Evolutionary conservation across 2,888 invertebrate genomes (phyloP).

Genomic region (Cheilosia vernalis): DNA sequence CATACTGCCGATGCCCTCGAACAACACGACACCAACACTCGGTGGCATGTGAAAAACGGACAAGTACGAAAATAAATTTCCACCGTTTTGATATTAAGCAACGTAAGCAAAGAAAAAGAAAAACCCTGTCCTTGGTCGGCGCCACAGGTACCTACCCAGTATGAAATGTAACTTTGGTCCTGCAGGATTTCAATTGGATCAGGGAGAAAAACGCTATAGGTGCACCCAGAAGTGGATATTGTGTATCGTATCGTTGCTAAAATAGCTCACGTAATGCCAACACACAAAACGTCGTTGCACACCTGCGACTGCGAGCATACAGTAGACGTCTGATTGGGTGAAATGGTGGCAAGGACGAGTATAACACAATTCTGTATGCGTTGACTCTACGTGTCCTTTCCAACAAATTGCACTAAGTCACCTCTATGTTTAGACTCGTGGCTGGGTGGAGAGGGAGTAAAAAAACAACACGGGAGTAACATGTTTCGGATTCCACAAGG

Average conservation of each 20-base stretch:
- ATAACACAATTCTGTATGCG: conserved; percentile 47
- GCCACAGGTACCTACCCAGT: conserved; percentile 8
- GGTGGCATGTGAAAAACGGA: conserved; percentile 43
- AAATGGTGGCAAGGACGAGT: conserved; percentile 53
- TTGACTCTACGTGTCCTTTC: conserved; percentile 52
- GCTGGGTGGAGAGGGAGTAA: background rate
- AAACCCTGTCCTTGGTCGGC: conserved; percentile 33
- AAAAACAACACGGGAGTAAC: no score
- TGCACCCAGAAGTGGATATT: conserved; percentile 13
- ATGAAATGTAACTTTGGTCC: conserved; percentile 43
- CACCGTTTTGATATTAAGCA: conserved; percentile 66
- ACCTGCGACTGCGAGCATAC: background rate
- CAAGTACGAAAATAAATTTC: conserved; percentile 62
- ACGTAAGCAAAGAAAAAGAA: conserved; percentile 1
- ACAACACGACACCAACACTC: conserved; percentile 10
- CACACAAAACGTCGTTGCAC: conserved; percentile 50
- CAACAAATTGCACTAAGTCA: conserved; percentile 56
- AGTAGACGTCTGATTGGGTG: conserved; percentile 59
- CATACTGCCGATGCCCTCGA: background rate
- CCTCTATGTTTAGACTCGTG: conserved; percentile 5
- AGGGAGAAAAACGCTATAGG: background rate
- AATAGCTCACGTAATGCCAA: conserved; percentile 71
- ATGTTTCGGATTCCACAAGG: no score
- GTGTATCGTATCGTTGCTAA: conserved; percentile 45
- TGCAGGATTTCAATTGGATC: conserved; percentile 27